Evolutionary conservation across 2,113 vertebrate genomes (phyloP), one percentile per base, ranked within the genome.

Genomic region (Scophthalmus maximus): DNA sequence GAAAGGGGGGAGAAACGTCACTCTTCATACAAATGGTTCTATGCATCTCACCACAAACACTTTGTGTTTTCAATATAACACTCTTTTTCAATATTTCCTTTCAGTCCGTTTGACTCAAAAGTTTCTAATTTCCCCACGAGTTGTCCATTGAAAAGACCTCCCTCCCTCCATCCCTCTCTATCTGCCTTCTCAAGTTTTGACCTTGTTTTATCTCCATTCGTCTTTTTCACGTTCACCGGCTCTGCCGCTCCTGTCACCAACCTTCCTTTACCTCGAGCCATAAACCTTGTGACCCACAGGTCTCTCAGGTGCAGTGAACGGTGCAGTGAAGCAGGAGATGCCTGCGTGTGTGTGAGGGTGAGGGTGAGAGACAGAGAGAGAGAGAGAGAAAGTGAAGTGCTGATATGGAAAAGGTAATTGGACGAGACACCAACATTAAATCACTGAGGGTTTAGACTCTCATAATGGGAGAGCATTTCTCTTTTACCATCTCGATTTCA

Each of bases 351-450:
- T 61, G 27, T 60, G 59, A 44, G 25, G 18, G 32, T 20, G 44
- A 20, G 29, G 17, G 52, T n/a, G 20, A 23, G 56, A 57, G 22
- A 32, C 29, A 50, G 2, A 56, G 46, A 57, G 22, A 32, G 34
- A 50, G 2, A 56, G 46, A 36, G 20, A 60, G 36, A 20, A 56
- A 29, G 61, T 30, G 49, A 64, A 34, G 61, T 60, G 1, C 26
- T 50, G 34, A 79, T 38, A 36, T 64, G 47, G 36, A 62, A 59
- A 66, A 68, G 14, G 57, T 83, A 84, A 90, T 83, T 84, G 74
- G 49, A 83, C 52, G 64, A 49, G 85, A 89, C 79, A 65, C 42
- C 9, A 34, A 68, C 66, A 72, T 68, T 90, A 89, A 90, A 89
- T 87, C 83, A 83, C 52, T n/a, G 55, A 79, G 56, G 61, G 36